phyloP scores from a whole-genome alignment of 2,113 vertebrate genomes.

The Cyanoramphus novaezelandiae region DNA sequence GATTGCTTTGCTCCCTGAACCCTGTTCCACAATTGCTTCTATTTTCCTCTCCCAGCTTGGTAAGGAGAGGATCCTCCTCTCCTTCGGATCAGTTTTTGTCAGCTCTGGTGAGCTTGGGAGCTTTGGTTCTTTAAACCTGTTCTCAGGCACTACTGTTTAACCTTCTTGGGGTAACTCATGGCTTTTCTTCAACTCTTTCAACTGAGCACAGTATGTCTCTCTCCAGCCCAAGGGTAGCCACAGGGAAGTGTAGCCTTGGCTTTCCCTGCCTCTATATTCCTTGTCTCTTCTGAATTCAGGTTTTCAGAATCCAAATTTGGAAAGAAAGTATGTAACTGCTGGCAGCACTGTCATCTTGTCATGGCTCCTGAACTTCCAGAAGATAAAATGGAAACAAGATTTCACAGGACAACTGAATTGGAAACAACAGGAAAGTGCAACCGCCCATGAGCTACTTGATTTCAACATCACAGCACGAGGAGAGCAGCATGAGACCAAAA shows the following conservation, averaged over 20 bases:
- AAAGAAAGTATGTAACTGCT: not conserved
- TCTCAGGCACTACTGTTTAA: not conserved
- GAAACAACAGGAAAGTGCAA: not conserved
- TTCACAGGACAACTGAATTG: not conserved
- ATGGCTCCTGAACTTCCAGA: not conserved
- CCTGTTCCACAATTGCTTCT: not conserved
- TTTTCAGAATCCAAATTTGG: not conserved
- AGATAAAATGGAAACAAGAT: not conserved
- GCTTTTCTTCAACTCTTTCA: not conserved
- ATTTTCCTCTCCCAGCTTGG: not conserved
- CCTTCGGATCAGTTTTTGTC: not conserved
- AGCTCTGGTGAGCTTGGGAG: not conserved
- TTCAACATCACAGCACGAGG: not conserved
- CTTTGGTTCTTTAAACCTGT: not conserved
- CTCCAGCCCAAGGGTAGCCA: not conserved
- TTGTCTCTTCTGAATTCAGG: slow-evolving; percentile 42
- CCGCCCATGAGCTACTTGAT: not conserved
- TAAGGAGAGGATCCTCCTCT: not conserved
- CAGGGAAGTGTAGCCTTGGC: not conserved
- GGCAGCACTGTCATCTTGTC: slow-evolving; percentile 11
- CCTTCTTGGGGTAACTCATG: not conserved
- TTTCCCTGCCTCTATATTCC: not conserved
- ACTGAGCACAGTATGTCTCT: not conserved
- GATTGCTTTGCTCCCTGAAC: not conserved
- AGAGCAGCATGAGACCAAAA: not conserved